Evolutionary conservation across 2,888 invertebrate genomes (phyloP), one percentile per base, ranked within the genome.

Genomic region (Timema cristinae): DNA sequence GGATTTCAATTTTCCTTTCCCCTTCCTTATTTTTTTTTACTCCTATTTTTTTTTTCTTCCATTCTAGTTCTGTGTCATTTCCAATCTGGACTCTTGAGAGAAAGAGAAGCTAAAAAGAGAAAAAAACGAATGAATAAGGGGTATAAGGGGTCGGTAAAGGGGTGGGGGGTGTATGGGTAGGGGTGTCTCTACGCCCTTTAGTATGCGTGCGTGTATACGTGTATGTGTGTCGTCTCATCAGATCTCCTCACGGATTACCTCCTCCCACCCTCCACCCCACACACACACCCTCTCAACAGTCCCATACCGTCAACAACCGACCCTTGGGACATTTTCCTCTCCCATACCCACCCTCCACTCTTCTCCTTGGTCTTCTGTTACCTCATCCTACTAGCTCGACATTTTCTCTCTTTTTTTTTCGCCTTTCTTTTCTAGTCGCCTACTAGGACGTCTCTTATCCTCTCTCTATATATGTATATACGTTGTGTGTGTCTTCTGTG

Each of bases 1-100:
- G 63, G 68, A 70, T 73, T 69, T 69, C 72, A 67, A 67, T 71
- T 56, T 56, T 71, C 67, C 67, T 72, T 72, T 66, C 54, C 16
- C 50, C 67, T 63, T 15, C 32, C 52, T 56, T 50, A 68, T 61
- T 50, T 67, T 71, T 32, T 32, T 32, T 32, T 32, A 32, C 32
- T 32, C 32, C 32, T 32, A 32, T 32, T 32, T 32, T 32, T 32
- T 32, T 32, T 32, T 32, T n/a, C 48, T 48, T 50, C 69, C 48
- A 48, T 48, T 63, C 63, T 48, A 63, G 63, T 61, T 69, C 69
- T 66, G 51, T 67, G 61, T 67, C 68, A 67, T 67, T 71, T 71
- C 68, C 71, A 71, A 71, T 71, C 71, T 71, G 68, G 71, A 61
- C 67, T 67, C 67, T 32, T 32, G 32, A 32, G 32, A 32, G 32